A percentile compares a stretch with the other conserved stretches of the same genome.
phyloP scores from a whole-genome alignment of 2,888 invertebrate genomes.

The Volucella inflata region DNA sequence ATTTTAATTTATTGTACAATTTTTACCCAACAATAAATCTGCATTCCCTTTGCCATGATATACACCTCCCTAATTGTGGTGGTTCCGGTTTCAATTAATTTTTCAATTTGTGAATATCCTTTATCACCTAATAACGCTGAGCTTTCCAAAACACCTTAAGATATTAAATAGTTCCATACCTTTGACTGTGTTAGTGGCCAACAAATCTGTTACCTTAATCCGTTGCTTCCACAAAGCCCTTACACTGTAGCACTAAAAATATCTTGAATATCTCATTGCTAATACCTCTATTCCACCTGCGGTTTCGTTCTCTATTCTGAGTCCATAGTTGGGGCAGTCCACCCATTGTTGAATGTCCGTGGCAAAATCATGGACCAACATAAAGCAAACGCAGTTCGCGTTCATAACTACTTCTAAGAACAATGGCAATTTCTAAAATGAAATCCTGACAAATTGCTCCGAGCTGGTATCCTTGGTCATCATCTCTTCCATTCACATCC shows the following conservation, averaged over 20 bases:
- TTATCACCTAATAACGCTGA: not conserved
- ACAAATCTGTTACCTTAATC: not conserved
- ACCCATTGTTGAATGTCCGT: conserved; percentile 27
- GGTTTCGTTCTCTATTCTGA: not conserved
- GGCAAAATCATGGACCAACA: conserved; percentile 19
- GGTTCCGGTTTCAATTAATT: not conserved
- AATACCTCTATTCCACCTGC: conserved; percentile 13
- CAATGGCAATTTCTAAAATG: conserved; percentile 40
- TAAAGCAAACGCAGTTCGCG: conserved; percentile 26
- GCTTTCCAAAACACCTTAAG: not conserved
- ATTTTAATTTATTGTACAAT: too few relatives aligned
- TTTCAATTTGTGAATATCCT: too few relatives aligned
- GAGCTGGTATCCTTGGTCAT: conserved; percentile 23
- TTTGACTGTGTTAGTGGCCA: too few relatives aligned
- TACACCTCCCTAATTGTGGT: too few relatives aligned
- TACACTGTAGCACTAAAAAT: not conserved
- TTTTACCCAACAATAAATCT: too few relatives aligned
- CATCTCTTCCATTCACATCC: conserved; percentile 9
- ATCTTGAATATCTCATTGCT: conserved; percentile 8
- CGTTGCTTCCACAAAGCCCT: not conserved
- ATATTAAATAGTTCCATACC: not conserved
- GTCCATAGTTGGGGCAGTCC: too few relatives aligned
- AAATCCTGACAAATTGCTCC: conserved; percentile 64
- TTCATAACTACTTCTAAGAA: conserved; percentile 1
- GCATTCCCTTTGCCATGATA: too few relatives aligned